Percentiles rank a stretch among this genome's conserved stretches.
Evolutionary conservation across 2,888 invertebrate genomes (phyloP).

Genomic region (Tipula helvola): DNA sequence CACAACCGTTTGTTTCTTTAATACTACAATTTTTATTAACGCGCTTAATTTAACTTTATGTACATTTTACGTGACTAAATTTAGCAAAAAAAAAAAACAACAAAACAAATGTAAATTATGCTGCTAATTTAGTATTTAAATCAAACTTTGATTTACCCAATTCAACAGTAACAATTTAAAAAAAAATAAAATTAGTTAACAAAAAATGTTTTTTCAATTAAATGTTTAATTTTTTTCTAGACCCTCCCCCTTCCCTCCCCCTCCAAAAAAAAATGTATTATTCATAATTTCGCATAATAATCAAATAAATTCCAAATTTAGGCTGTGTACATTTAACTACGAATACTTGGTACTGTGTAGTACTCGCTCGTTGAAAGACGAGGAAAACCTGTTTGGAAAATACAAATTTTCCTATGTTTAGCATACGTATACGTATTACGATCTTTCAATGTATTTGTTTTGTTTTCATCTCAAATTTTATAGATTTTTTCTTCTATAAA

Average conservation of each 20-base stretch:
- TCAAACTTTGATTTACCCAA: not conserved
- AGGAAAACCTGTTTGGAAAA: not conserved
- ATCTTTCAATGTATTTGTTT: not conserved
- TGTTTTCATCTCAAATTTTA: not conserved
- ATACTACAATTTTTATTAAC: not conserved
- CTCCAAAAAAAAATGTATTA: not conserved
- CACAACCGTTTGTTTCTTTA: not conserved
- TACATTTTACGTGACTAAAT: not conserved
- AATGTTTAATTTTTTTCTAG: not conserved
- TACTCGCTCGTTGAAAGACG: not conserved
- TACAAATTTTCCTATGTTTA: not conserved
- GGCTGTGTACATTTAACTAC: not conserved
- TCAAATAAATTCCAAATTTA: not conserved
- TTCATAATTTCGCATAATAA: not conserved
- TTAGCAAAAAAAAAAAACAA: too few species aligned
- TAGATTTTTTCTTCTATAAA: not conserved
- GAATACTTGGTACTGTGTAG: not conserved
- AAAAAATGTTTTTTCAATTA: not conserved
- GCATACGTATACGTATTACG: not conserved
- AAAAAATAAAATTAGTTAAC: not conserved
- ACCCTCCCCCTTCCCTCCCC: not conserved
- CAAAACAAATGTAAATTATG: not conserved
- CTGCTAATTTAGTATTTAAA: not conserved
- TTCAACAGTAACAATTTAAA: not conserved
- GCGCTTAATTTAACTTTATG: not conserved